These are phyloP conservation scores for Gryllus bimaculatus DNA, from an alignment of 1,140 invertebrate species.

Conservation along the genomic window DNA sequence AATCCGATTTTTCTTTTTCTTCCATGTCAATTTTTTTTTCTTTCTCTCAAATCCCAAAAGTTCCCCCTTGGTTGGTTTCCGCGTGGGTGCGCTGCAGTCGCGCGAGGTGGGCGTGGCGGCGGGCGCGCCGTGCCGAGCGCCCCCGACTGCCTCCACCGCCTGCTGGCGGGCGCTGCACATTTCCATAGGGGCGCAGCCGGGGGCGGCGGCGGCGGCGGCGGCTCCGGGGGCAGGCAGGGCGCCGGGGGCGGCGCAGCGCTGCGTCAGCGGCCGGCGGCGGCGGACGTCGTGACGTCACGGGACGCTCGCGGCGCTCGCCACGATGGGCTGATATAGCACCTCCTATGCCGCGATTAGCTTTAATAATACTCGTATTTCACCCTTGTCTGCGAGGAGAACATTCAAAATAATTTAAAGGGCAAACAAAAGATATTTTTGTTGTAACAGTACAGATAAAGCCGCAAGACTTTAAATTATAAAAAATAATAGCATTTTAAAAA, in stretches of 20 bases:
- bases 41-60: too few species aligned
- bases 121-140: neutral
- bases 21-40: too few species aligned
- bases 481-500: constrained; percentile 6
- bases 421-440: constrained; percentile 6
- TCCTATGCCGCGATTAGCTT: neutral
- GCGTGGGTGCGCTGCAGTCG: neutral
- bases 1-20: too few species aligned
- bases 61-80: too few species aligned
- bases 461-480: constrained; percentile 6
- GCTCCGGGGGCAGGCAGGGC: neutral
- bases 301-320: neutral
- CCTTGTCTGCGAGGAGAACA: neutral
- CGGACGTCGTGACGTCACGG: neutral
- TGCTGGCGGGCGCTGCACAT: neutral
- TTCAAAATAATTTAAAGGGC: constrained; percentile 5
- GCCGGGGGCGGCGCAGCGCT: neutral
- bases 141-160: neutral
- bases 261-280: neutral
- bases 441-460: constrained; percentile 4
- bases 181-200: neutral
- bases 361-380: constrained; percentile 5
- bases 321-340: constrained; percentile 2
- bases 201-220: too few species aligned
- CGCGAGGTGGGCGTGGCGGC: neutral